phyloP scores from a whole-genome alignment of 2,797 vertebrate species.

The Gobio occitaniae region DNA sequence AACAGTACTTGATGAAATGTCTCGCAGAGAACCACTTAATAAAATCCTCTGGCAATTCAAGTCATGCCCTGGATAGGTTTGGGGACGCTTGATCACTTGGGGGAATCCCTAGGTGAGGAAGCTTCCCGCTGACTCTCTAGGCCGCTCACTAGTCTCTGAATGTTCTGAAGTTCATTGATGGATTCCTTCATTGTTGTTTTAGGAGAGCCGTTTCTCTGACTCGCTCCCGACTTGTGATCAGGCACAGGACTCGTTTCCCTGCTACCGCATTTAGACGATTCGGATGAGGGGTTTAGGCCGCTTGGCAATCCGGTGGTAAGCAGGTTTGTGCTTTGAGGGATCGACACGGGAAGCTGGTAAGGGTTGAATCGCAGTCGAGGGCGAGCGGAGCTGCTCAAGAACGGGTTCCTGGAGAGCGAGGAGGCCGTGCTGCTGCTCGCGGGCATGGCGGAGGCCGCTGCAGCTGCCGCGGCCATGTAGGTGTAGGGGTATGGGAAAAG shows the following conservation, averaged over 20 bases:
- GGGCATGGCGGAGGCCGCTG: slow-evolving; percentile 90
- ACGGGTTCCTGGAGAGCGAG: slow-evolving; percentile 87
- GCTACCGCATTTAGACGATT: slow-evolving; percentile 89
- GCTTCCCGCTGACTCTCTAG: slow-evolving; percentile 91
- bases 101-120: slow-evolving; percentile 87
- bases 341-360: slow-evolving; percentile 92
- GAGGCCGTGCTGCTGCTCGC: slow-evolving; percentile 79
- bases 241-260: slow-evolving; percentile 89
- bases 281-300: slow-evolving; percentile 79
- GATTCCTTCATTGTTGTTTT: slow-evolving; percentile 90
- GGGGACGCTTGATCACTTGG: slow-evolving; percentile 75
- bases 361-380: slow-evolving; percentile 95
- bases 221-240: slow-evolving; percentile 82
- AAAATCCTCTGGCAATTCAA: slow-evolving; percentile 76
- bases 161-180: slow-evolving; percentile 96
- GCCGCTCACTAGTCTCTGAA: slow-evolving; percentile 98
- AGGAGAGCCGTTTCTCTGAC: slow-evolving; percentile 82
- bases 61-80: slow-evolving; percentile 75
- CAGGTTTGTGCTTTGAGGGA: slow-evolving; percentile 89
- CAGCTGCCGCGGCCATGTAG: slow-evolving; percentile 96
- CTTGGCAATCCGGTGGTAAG: slow-evolving; percentile 83
- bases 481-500: slow-evolving; percentile 98
- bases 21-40: slow-evolving; percentile 55
- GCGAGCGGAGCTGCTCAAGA: slow-evolving; percentile 83
- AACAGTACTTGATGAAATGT: slow-evolving; percentile 43